A percentile compares a stretch with the other conserved stretches of the same genome.
Evolutionary conservation across 1,140 invertebrate species (phyloP).

Genomic region (Dufourea novaeangliae): DNA sequence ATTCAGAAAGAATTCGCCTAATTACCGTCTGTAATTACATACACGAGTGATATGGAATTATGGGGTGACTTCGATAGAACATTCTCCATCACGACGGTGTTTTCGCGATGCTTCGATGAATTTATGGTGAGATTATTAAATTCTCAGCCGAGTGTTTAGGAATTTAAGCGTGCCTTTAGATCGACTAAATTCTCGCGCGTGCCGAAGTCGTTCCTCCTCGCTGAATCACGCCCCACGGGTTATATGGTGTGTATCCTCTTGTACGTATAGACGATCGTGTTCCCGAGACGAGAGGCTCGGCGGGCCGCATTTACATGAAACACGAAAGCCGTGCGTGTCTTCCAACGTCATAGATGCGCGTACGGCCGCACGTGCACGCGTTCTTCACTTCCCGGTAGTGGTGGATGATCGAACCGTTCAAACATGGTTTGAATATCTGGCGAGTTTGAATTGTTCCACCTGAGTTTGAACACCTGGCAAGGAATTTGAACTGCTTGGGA

Average conservation of each 20-base stretch:
- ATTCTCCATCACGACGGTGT: not conserved
- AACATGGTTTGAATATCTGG: too few relatives aligned
- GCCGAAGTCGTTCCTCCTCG: not conserved
- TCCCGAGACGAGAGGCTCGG: too few relatives aligned
- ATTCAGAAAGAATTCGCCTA: not conserved
- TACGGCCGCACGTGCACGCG: not conserved
- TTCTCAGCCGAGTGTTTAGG: not conserved
- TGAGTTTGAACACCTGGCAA: too few relatives aligned
- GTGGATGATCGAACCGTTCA: too few relatives aligned
- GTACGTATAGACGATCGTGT: too few relatives aligned
- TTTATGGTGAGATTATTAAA: not conserved
- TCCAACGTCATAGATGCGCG: not conserved
- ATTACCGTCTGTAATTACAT: not conserved
- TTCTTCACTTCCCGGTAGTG: not conserved
- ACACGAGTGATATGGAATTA: not conserved
- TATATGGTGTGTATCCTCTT: too few relatives aligned
- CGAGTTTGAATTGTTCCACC: too few relatives aligned
- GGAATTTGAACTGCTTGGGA: too few relatives aligned
- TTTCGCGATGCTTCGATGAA: not conserved
- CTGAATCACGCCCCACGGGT: not conserved
- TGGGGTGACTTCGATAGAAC: not conserved
- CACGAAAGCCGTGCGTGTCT: not conserved
- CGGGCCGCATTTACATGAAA: not conserved
- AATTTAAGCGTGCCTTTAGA: not conserved
- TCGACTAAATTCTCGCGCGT: slow-evolving; percentile 6